Base-by-base conservation (phyloP, 2,113 vertebrate species). In the Lepidothrix coronata region DNA sequence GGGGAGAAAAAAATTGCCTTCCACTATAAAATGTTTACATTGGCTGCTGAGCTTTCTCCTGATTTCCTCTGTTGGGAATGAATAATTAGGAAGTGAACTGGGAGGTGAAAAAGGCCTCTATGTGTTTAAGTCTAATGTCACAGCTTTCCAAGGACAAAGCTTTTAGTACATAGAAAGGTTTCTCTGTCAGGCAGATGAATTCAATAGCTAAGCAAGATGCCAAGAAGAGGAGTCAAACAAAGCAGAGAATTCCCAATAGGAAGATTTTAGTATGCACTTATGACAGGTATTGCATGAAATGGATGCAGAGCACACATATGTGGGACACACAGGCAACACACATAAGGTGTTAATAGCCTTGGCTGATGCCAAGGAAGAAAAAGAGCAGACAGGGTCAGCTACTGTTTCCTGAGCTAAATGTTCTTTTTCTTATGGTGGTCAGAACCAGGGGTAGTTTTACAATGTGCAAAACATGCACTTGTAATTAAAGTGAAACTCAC, bases 11-110 rank as follows among this genome's bases (percentile, higher is more conserved):
- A 97, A 98, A 97, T 97, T 98, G 97, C 98, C 97, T 98, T 98
- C 97, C 81, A 98, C 98, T 98, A 98, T 96, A 96, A 95, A 97
- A 97, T 98, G 97, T 97, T 97, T 95, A 98, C 97, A 98, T 98
- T 98, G 98, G 98, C 95, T 97, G 92, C 82, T 0, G 5, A 48
- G 31, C 68, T 95, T 96, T 96, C 70, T 94, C 77, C 81, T 74
- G 91, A 93, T 95, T 96, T 98, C 97, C 98, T 97, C 97, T 97
- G 93, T 71, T 72, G 92, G 94, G 97, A 96, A 96, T 96, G 85
- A 82, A 97, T 97, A 98, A 98, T 98, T 97, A 98, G 96, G 97
- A 97, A 97, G 96, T 97, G 96, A 97, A 93, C 95, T 83, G 96
- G 96, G 88, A 91, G n/a, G 95, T 97, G 97, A 96, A 97, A 97